Evolutionary conservation across 2,797 vertebrate species (phyloP).

Genomic region (Gila robusta): DNA sequence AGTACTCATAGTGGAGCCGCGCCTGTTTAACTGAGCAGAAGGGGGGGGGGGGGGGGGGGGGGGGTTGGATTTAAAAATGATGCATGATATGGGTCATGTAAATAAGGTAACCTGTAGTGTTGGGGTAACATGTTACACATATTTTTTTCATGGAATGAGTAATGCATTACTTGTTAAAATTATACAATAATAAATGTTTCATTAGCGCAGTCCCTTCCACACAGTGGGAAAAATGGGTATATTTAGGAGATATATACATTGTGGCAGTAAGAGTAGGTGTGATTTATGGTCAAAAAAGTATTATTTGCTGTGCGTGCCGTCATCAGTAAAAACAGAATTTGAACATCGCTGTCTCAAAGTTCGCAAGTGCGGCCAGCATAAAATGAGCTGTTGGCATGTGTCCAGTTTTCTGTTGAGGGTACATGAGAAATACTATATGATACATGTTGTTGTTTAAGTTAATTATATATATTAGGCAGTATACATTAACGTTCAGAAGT

Average conservation of each 20-base stretch:
- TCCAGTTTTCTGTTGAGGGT: neutral
- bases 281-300: neutral
- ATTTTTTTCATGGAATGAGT: neutral
- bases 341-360: too few relatives aligned
- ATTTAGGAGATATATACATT: neutral
- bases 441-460: neutral
- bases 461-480: neutral
- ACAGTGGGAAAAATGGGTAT: neutral
- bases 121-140: neutral
- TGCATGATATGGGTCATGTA: neutral
- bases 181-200: neutral
- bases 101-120: neutral
- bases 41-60: neutral
- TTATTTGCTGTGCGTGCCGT: too few relatives aligned
- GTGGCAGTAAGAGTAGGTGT: neutral
- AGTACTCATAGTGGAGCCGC: conserved; percentile 86
- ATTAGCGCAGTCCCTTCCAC: neutral
- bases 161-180: neutral
- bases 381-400: too few relatives aligned
- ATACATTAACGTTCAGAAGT: neutral
- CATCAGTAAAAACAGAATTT: too few relatives aligned
- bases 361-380: too few relatives aligned
- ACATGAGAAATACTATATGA: too few relatives aligned
- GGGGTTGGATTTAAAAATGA: neutral
- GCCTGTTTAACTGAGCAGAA: conserved; percentile 82